A percentile compares a stretch with the other conserved stretches of the same genome.
Conservation (phyloP, 2,888 invertebrate genomes). For the Chamaedrilus cognettii region DNA sequence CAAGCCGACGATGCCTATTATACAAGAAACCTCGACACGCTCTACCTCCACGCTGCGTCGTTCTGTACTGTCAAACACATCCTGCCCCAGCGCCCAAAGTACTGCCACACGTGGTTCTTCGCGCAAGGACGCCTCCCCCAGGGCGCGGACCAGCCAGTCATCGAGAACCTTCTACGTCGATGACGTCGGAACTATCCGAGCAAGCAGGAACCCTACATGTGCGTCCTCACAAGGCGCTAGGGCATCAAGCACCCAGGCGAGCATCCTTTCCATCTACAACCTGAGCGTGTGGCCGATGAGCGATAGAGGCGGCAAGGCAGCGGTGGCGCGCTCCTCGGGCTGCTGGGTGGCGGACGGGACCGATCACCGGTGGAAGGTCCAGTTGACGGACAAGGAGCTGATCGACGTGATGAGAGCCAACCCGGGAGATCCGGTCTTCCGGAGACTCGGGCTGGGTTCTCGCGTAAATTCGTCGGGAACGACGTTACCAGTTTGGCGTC, state of each 20-base stretch:
- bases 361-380: neutral
- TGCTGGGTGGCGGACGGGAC: neutral
- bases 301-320: neutral
- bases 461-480: slow-evolving; percentile 38
- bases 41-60: no score
- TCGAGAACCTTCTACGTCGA: no score
- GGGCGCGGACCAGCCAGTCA: no score
- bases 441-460: neutral
- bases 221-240: no score
- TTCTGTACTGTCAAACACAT: no score
- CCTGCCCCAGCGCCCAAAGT: no score
- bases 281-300: slow-evolving; percentile 6
- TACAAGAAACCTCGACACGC: no score
- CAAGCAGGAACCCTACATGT: no score
- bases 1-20: no score
- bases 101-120: no score
- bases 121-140: no score
- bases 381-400: neutral
- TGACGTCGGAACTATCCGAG: no score
- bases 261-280: neutral
- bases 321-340: neutral
- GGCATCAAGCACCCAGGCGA: neutral
- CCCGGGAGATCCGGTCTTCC: slow-evolving; percentile 1
- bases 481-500: slow-evolving; percentile 40
- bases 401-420: neutral